Base-by-base conservation (phyloP, 2,797 vertebrate genomes). In the Delichon dasypus region DNA sequence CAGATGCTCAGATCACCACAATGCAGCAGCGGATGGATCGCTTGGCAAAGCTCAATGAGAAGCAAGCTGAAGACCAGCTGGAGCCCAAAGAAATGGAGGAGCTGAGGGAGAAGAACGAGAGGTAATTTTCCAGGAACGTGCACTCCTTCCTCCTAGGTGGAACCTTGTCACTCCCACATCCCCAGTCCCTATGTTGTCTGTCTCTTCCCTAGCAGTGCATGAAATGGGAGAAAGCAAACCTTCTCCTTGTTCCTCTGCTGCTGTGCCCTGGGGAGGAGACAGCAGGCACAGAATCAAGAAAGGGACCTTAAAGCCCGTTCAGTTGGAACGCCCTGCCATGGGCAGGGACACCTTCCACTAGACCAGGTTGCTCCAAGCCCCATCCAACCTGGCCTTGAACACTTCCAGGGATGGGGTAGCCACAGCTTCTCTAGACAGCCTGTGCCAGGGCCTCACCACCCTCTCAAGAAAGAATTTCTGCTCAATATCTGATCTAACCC, bases 21-120 rank as follows among this genome's bases (percentile, higher is more conserved):
- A 95, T 99, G 96, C 98, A 99, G 94, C 98, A 99, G 62, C 97
- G 95, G 21, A 97, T 99, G 3, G 98, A 99, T 58, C 98, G 98
- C 83, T 58, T 99, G 53, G 88, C 98, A 76, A 96, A 98, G 75
- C 98, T 99, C 26, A 97, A 97, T 0, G 96, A 97, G 78, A 97
- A 97, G 51, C 98, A 98, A 73, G 97, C 98, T 0, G 98, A 98
- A 16, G 97, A 97, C 16, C 95, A 96, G 5, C 87, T 97, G 65
- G 96, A 97, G 47, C 96, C 97, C 62, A 97, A 97, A 55, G 98
- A 99, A 79, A 84, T 99, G 23, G 96, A 97, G 91, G 98, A 98
- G 67, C 96, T 99, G 53, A 97, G 98, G 40, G 97, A 95, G 85
- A 99, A 98, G 93, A 99, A 98, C 0, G 95, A 98, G 88, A 61